phyloP scores from a whole-genome alignment of 2,888 invertebrate species.

The Drosophila rubida region DNA sequence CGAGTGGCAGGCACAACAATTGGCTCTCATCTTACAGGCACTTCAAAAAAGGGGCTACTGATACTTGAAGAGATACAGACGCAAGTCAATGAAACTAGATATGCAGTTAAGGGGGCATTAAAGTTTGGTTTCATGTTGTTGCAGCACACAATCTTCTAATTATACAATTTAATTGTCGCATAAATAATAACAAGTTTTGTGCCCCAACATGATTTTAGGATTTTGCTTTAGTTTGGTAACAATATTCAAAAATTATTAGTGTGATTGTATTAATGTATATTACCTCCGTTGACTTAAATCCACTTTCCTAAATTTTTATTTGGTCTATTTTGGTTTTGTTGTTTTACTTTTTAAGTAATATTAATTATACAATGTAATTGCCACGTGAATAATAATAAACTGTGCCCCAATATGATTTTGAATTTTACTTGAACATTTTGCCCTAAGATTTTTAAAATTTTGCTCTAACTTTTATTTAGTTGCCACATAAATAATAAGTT shows the following conservation, averaged over 20 bases:
- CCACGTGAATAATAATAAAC: background rate
- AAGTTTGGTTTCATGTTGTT: background rate
- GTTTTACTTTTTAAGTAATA: too few relatives aligned
- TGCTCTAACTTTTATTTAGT: background rate
- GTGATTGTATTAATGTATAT: too few relatives aligned
- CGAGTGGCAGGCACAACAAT: slow-evolving; percentile 22
- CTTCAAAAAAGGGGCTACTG: slow-evolving; percentile 25
- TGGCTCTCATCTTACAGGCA: slow-evolving; percentile 46
- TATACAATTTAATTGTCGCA: slow-evolving; percentile 2
- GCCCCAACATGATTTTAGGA: too few relatives aligned
- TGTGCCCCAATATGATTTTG: too few relatives aligned
- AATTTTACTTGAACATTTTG: too few relatives aligned
- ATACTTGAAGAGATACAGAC: slow-evolving; percentile 41
- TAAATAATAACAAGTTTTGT: background rate
- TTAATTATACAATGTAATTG: slow-evolving; percentile 26
- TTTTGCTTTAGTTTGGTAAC: too few relatives aligned
- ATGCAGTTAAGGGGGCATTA: slow-evolving; percentile 9
- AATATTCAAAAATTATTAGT: too few relatives aligned
- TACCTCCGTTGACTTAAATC: too few relatives aligned
- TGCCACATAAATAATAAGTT: background rate
- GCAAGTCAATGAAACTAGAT: slow-evolving; percentile 41
- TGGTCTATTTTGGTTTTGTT: too few relatives aligned
- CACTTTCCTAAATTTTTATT: too few relatives aligned
- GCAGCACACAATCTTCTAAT: slow-evolving; percentile 22
- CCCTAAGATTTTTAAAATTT: too few relatives aligned